These are phyloP conservation scores for Strongylocentrotus purpuratus DNA, from an alignment of 35 echinoderm and acorn worm genomes.

Conservation along the genomic window DNA sequence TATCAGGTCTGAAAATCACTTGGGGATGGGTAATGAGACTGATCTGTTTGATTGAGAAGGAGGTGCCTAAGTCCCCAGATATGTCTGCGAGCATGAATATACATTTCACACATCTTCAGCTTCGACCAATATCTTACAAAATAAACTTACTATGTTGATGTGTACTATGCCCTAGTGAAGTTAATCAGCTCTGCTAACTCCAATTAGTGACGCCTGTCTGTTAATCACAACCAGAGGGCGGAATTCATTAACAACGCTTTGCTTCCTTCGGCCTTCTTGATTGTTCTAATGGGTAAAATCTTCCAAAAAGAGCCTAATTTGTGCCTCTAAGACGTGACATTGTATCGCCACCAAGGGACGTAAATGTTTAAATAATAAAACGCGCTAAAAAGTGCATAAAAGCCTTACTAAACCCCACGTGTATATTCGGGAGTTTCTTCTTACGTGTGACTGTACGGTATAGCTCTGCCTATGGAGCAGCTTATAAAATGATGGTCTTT, in stretches of 20 bases:
- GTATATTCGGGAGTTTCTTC: background rate
- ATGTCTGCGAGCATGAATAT: background rate
- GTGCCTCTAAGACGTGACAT: background rate
- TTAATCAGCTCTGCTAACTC: background rate
- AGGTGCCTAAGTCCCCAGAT: background rate
- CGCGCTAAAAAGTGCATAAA: constrained; percentile 2
- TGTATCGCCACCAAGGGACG: background rate
- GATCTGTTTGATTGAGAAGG: background rate
- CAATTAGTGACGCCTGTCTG: constrained; percentile 50
- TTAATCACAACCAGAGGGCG: constrained; percentile 40
- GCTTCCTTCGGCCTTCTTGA: background rate
- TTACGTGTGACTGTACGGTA: background rate
- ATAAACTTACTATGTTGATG: background rate
- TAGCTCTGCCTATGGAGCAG: background rate
- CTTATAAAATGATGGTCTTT: background rate
- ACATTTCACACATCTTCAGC: background rate
- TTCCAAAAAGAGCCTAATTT: background rate
- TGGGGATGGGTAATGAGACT: background rate
- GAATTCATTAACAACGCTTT: constrained; percentile 15
- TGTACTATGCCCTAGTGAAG: background rate
- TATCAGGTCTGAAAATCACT: background rate
- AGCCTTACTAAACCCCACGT: background rate
- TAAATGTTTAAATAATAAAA: background rate
- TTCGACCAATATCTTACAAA: background rate
- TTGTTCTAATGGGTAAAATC: background rate